Percentiles rank a stretch among this genome's conserved stretches.
phyloP scores from a whole-genome alignment of 2,888 invertebrate species.

The Mayetiola destructor region DNA sequence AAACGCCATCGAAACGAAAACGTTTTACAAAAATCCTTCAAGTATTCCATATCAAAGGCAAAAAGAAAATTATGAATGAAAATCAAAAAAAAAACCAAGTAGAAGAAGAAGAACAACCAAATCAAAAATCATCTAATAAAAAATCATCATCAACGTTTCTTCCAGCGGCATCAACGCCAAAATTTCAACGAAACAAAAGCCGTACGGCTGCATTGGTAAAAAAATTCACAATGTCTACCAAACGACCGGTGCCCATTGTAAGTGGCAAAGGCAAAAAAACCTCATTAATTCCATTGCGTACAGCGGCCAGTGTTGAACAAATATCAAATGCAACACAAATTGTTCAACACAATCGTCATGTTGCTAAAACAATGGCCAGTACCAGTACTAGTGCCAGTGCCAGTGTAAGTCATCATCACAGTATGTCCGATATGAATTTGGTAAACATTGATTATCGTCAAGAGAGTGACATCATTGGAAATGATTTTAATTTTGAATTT shows the following conservation, averaged over 20 bases:
- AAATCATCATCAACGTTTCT: not conserved
- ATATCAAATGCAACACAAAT: constrained; percentile 3
- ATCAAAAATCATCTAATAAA: not conserved
- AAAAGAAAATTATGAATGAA: not conserved
- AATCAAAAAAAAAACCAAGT: too few relatives aligned
- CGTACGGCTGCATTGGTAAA: constrained; percentile 5
- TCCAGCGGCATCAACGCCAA: not conserved
- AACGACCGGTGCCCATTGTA: not conserved
- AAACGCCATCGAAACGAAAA: not conserved
- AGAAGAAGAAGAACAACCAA: not conserved
- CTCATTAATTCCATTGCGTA: not conserved
- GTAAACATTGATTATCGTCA: constrained; percentile 12
- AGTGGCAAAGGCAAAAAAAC: not conserved
- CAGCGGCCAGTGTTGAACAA: not conserved
- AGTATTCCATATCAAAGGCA: not conserved
- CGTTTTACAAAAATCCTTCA: not conserved
- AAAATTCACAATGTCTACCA: not conserved
- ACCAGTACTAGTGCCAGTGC: not conserved
- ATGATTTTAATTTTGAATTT: not conserved
- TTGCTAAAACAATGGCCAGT: not conserved
- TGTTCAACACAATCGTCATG: not conserved
- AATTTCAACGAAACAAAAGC: not conserved
- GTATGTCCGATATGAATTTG: constrained; percentile 7
- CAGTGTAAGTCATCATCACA: not conserved
- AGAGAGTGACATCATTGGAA: not conserved